Evolutionary conservation across 2,113 vertebrate species (phyloP), one percentile per base, ranked within the genome.

Genomic region (Dromiciops gliroides): DNA sequence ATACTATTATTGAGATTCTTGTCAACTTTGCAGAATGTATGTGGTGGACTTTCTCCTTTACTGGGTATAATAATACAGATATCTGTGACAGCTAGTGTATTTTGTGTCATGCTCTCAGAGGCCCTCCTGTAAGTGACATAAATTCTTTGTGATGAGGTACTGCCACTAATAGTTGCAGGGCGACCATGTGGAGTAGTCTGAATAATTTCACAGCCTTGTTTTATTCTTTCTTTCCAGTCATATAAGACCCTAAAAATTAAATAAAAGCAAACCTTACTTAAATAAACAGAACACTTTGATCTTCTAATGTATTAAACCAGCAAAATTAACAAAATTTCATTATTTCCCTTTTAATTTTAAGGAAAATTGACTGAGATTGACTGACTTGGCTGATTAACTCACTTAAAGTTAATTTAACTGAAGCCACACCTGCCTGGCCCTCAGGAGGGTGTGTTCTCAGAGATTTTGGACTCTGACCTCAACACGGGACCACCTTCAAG

Each of bases 1-100:
- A 99, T 99, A 96, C 99, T 99, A 91, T 99, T 99, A 98, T 99
- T 99, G 96, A 99, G 99, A 97, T 99, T 99, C 98, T 99, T 99
- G 98, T 99, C 99, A 89, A 99, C 99, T 97, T 99, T 99, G 98
- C 99, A 99, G 99, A 99, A 99, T 0, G 99, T 99, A 94, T 99
- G 99, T 44, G 99, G 99, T n/a, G 99, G 99, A 3, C 98, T 99
- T 97, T 99, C 99, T 97, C 99, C 99, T 96, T 99, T 99, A 95
- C 99, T 99, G 0, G 99, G 99, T 90, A 99, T 98, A 96, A 99
- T 99, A 97, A 99, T 99, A 98, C 99, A 99, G 94, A 99, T 99
- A 97, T 99, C 99, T 0, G 99, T 99, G 96, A 99, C 99, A 60
- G 99, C 99, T 98, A 99, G 93, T 0, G 99, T 99, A 51, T 99